Conservation (phyloP, 2,888 invertebrate genomes). For the Drosophila putrida region DNA sequence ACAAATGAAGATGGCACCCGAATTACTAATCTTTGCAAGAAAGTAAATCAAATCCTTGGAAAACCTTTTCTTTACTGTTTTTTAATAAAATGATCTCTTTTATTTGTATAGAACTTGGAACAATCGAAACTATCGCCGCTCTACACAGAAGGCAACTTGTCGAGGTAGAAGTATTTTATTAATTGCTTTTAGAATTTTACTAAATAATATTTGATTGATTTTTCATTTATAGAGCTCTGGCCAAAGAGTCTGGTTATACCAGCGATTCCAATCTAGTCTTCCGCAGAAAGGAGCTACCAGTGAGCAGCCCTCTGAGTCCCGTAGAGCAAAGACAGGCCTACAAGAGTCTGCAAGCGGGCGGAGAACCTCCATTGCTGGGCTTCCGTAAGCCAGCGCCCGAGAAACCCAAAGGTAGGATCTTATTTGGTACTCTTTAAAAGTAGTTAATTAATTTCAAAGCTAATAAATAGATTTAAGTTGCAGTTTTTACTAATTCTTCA, state of each 20-base stretch:
- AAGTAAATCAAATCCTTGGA: background rate
- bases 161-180: constrained; percentile 87
- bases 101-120: constrained; percentile 89
- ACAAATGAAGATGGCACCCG: constrained; percentile 54
- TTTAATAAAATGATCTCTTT: constrained; percentile 69
- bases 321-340: constrained; percentile 94
- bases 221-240: constrained; percentile 88
- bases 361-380: constrained; percentile 97
- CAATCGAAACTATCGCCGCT: constrained; percentile 89
- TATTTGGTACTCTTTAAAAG: background rate
- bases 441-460: constrained; percentile 10
- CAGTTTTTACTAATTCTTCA: constrained; percentile 53
- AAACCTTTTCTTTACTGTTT: accelerated
- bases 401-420: constrained; percentile 90
- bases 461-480: constrained; percentile 34
- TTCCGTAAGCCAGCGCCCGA: constrained; percentile 96
- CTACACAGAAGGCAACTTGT: constrained; percentile 91
- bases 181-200: background rate
- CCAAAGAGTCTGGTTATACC: constrained; percentile 96
- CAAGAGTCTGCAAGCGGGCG: constrained; percentile 95
- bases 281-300: constrained; percentile 90
- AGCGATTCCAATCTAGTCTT: constrained; percentile 96
- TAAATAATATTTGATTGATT: no score
- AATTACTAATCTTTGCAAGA: constrained; percentile 55
- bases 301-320: constrained; percentile 90